Evolutionary conservation across 2,888 invertebrate species (phyloP).

Genomic region (Opisthograptis luteolata): DNA sequence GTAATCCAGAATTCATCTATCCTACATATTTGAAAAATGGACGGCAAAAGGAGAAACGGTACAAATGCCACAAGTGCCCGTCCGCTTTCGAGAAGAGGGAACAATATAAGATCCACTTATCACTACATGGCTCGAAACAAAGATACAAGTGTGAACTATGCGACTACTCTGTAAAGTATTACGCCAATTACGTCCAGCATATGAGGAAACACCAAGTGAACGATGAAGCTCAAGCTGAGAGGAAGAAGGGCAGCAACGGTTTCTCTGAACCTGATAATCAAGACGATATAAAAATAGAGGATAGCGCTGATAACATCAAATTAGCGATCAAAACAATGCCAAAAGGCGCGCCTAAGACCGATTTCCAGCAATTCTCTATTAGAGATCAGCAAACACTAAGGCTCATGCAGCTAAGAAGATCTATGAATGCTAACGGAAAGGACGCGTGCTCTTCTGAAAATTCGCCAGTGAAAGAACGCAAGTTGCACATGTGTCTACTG

Average conservation of each 20-base stretch:
- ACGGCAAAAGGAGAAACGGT: conserved; percentile 89
- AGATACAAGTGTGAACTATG: conserved; percentile 92
- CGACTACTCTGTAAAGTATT: conserved; percentile 95
- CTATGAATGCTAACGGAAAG: conserved; percentile 65
- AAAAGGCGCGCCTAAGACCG: conserved; percentile 68
- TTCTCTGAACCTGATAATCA: conserved; percentile 53
- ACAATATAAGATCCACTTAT: conserved; percentile 92
- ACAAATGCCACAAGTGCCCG: conserved; percentile 94
- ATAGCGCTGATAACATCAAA: conserved; percentile 65
- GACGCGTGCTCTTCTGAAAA: conserved; percentile 67
- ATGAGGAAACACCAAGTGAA: conserved; percentile 90
- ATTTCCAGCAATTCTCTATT: conserved; percentile 83
- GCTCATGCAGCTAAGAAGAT: conserved; percentile 81
- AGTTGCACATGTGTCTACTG: conserved; percentile 87
- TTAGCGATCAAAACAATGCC: conserved; percentile 79
- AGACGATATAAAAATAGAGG: conserved; percentile 56
- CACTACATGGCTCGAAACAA: conserved; percentile 92
- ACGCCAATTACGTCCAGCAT: conserved; percentile 93
- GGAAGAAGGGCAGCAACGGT: conserved; percentile 67
- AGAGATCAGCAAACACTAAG: conserved; percentile 87
- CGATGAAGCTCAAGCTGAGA: conserved; percentile 86
- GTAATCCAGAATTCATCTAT: conserved; percentile 90
- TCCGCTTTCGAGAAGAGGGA: conserved; percentile 94
- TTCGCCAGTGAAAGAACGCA: conserved; percentile 83
- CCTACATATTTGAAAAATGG: conserved; percentile 90